Percentiles rank a stretch among this genome's conserved stretches.
These are phyloP conservation scores for Aphis craccivora DNA, from an alignment of 1,140 invertebrate species.

Conservation along the genomic window DNA sequence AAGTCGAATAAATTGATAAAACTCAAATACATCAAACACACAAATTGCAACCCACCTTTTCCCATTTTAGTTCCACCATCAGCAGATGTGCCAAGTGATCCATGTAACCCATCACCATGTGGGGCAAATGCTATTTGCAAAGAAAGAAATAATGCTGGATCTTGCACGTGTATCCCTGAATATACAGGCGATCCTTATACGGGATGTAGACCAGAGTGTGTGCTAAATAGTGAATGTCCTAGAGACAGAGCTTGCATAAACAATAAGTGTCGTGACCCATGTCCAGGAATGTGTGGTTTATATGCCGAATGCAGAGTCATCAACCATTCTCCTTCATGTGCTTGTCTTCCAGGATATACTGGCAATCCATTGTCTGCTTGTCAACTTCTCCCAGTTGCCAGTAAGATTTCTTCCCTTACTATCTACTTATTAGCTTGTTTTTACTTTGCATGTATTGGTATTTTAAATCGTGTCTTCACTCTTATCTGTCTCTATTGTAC, in stretches of 20 bases:
- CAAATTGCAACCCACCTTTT: slow-evolving; percentile 43
- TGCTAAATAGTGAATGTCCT: slow-evolving; percentile 76
- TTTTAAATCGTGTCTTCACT: slow-evolving; percentile 52
- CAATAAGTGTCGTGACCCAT: slow-evolving; percentile 77
- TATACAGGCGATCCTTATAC: slow-evolving; percentile 85
- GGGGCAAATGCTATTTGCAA: slow-evolving; percentile 78
- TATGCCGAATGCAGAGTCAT: slow-evolving; percentile 77
- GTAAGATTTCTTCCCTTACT: slow-evolving; percentile 58
- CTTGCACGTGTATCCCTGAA: slow-evolving; percentile 80
- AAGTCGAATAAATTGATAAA: not conserved
- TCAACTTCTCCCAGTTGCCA: slow-evolving; percentile 60
- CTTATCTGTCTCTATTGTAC: slow-evolving; percentile 65
- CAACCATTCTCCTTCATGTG: slow-evolving; percentile 79
- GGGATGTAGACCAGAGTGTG: slow-evolving; percentile 69
- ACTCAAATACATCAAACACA: not conserved
- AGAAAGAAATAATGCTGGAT: slow-evolving; percentile 71
- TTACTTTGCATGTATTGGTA: slow-evolving; percentile 11
- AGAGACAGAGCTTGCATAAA: slow-evolving; percentile 75
- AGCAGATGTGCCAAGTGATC: slow-evolving; percentile 64
- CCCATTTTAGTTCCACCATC: slow-evolving; percentile 38
- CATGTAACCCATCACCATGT: slow-evolving; percentile 80
- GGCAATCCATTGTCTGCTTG: slow-evolving; percentile 77
- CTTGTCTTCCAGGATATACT: slow-evolving; percentile 72
- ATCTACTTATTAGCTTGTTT: slow-evolving; percentile 11
- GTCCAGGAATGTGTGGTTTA: slow-evolving; percentile 73